These are phyloP conservation scores for Branchinecta lindahli DNA, from an alignment of 1,140 invertebrate genomes.

Conservation along the genomic window DNA sequence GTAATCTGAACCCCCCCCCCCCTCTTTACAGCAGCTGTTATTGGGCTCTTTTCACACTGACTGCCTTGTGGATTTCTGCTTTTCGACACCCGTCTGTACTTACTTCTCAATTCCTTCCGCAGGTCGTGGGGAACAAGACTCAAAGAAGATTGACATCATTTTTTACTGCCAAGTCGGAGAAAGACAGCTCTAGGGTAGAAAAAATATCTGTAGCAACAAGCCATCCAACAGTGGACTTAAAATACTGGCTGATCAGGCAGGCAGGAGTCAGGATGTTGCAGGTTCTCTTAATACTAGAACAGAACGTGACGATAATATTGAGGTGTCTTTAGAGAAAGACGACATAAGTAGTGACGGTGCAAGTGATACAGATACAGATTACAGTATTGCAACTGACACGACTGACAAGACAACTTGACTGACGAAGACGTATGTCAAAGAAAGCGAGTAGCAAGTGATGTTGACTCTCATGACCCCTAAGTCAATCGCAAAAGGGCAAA, in stretches of 20 bases:
- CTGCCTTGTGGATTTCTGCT: no score
- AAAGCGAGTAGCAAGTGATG: not conserved
- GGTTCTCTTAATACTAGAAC: no score
- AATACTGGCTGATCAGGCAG: not conserved
- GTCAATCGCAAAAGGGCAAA: not conserved
- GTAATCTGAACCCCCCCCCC: no score
- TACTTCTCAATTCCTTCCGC: not conserved
- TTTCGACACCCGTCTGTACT: no score
- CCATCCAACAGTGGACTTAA: not conserved
- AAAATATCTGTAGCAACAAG: constrained; percentile 2
- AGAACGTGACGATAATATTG: no score
- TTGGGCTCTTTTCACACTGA: no score
- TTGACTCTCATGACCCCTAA: not conserved
- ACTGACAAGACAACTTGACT: no score
- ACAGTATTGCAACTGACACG: no score
- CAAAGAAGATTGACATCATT: constrained; percentile 5
- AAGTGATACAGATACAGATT: not conserved
- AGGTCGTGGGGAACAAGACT: not conserved
- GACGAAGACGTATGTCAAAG: constrained; percentile 1
- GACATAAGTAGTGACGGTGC: constrained; percentile 8
- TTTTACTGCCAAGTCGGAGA: not conserved
- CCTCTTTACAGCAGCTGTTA: no score
- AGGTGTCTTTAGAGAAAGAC: not conserved
- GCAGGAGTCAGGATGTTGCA: not conserved
- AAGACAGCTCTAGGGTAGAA: no score